Conservation (phyloP, 2,797 vertebrate species). For the Cyclopterus lumpus region DNA sequence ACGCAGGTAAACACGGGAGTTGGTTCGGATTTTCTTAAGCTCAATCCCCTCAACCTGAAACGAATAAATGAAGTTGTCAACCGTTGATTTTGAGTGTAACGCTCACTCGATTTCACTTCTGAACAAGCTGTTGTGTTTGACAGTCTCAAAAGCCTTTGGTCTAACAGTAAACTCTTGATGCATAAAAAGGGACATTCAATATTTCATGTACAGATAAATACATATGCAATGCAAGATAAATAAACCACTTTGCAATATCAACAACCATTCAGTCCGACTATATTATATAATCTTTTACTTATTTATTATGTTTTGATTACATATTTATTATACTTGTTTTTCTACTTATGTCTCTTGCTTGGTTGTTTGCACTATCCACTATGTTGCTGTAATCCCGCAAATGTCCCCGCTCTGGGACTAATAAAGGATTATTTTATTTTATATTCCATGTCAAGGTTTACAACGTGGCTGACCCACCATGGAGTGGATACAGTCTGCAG, state of each 20-base stretch:
- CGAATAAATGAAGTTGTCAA: constrained; percentile 21
- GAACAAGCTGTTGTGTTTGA: constrained; percentile 19
- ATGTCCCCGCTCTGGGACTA: neutral
- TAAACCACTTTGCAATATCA: no score
- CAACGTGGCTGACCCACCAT: constrained; percentile 83
- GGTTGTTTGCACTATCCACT: neutral
- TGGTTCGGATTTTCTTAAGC: constrained; percentile 93
- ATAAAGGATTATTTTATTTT: neutral
- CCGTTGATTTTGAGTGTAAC: neutral
- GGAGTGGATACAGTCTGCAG: constrained; percentile 92
- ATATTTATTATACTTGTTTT: neutral
- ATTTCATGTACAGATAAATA: constrained; percentile 28
- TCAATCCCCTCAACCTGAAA: constrained; percentile 89
- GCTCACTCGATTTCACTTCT: neutral
- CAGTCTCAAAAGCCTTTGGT: constrained; percentile 6
- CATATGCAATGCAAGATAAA: neutral
- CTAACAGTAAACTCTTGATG: constrained; percentile 10
- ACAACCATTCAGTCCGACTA: neutral
- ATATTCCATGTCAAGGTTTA: constrained; percentile 30
- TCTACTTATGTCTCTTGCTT: neutral
- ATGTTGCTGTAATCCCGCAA: neutral
- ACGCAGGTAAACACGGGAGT: constrained; percentile 92
- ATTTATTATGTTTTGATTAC: neutral
- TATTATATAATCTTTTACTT: neutral
- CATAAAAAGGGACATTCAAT: constrained; percentile 26